These are phyloP conservation scores for Miltochrista miniata DNA, from an alignment of 2,888 invertebrate species.

Conservation along the genomic window DNA sequence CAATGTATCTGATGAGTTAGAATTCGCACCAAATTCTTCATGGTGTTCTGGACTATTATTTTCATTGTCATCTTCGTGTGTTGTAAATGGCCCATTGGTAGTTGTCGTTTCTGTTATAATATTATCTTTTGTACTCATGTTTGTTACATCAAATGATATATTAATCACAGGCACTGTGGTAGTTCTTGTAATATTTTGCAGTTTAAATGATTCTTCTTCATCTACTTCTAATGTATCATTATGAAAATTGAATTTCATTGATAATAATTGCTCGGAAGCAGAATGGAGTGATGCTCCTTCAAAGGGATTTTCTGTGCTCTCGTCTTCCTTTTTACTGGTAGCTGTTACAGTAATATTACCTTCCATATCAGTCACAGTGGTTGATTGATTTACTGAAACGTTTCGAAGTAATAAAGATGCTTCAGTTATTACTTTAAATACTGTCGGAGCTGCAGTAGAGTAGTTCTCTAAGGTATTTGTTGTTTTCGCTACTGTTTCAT, in stretches of 20 bases:
- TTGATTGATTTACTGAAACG: slow-evolving; percentile 3
- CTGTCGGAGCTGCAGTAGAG: slow-evolving; percentile 38
- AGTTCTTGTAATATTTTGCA: slow-evolving; percentile 10
- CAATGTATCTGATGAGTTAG: slow-evolving; percentile 48
- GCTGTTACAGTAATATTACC: slow-evolving; percentile 16
- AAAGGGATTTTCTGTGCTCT: slow-evolving; percentile 14
- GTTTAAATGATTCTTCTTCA: slow-evolving; percentile 19
- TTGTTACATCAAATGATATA: slow-evolving; percentile 12
- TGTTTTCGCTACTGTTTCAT: slow-evolving; percentile 55
- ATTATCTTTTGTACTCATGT: slow-evolving; percentile 8
- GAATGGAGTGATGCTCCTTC: slow-evolving; percentile 15
- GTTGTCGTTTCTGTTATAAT: slow-evolving; percentile 5
- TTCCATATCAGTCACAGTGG: slow-evolving; percentile 3
- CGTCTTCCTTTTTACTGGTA: slow-evolving; percentile 1
- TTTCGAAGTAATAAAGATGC: slow-evolving; percentile 49
- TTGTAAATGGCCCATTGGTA: slow-evolving; percentile 6
- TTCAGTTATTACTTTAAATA: slow-evolving; percentile 62
- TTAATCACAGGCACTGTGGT: slow-evolving; percentile 11
- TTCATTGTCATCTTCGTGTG: slow-evolving; percentile 16
- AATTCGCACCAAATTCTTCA: slow-evolving; percentile 37
- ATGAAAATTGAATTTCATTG: neutral
- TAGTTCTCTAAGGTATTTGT: slow-evolving; percentile 51
- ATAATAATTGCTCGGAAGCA: slow-evolving; percentile 10
- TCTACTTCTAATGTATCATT: slow-evolving; percentile 12
- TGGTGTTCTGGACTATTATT: slow-evolving; percentile 21